Percentiles rank a stretch among this genome's conserved stretches.
Evolutionary conservation across 1,140 invertebrate genomes (phyloP).

Genomic region (Bacillus rossius): DNA sequence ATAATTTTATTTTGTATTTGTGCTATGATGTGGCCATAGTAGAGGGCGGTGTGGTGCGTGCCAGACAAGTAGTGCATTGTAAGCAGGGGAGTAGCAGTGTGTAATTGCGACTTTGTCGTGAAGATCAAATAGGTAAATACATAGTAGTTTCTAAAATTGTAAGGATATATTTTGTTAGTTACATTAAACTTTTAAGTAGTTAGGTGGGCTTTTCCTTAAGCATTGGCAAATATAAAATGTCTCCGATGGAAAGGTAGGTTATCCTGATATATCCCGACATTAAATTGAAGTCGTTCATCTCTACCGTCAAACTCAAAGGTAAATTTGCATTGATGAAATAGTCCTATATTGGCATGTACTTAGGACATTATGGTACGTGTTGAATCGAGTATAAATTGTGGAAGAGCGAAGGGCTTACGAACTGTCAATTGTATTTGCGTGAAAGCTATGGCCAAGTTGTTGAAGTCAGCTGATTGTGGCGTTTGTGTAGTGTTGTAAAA

Average conservation of each 20-base stretch:
- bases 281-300: no score
- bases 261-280: no score
- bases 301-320: no score
- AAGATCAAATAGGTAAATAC: conserved; percentile 4
- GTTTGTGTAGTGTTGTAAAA: background rate
- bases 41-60: conserved; percentile 12
- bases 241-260: no score
- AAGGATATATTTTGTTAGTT: no score
- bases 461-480: conserved; percentile 6
- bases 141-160: no score
- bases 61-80: conserved; percentile 6
- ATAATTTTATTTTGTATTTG: background rate
- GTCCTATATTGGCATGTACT: no score
- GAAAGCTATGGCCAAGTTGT: background rate
- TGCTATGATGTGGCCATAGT: conserved; percentile 13
- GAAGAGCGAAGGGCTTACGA: background rate
- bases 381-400: background rate
- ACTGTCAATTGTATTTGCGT: conserved; percentile 1
- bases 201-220: no score
- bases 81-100: background rate
- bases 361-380: no score
- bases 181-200: no score
- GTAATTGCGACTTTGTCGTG: background rate
- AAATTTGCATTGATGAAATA: no score
- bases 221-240: no score